Percentiles rank a stretch among this genome's conserved stretches.
phyloP scores from a whole-genome alignment of 2,797 vertebrate genomes.

The Cyclopterus lumpus region DNA sequence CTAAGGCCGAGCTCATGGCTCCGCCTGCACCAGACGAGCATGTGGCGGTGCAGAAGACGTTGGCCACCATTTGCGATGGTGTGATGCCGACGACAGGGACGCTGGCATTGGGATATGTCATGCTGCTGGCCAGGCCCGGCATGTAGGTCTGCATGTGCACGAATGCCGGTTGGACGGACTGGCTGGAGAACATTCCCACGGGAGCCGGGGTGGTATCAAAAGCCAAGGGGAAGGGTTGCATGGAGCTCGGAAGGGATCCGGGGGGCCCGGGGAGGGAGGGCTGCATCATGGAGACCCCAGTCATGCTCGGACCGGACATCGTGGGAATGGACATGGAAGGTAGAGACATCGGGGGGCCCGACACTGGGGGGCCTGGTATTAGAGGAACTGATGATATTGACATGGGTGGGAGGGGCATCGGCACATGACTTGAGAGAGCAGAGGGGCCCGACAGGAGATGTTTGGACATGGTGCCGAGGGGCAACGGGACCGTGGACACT shows the following conservation, averaged over 20 bases:
- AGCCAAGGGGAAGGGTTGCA: conserved; percentile 87
- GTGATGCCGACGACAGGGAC: conserved; percentile 94
- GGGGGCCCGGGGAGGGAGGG: conserved; percentile 63
- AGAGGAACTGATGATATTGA: conserved; percentile 74
- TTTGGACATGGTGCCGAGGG: conserved; percentile 63
- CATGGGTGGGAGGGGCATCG: conserved; percentile 72
- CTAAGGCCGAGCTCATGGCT: conserved; percentile 65
- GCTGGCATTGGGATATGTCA: conserved; percentile 86
- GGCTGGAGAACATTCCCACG: conserved; percentile 79
- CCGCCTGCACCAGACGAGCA: conserved; percentile 74
- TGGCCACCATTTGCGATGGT: conserved; percentile 95
- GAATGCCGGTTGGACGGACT: conserved; percentile 84
- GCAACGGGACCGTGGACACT: conserved; percentile 56
- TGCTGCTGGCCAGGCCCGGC: conserved; percentile 83
- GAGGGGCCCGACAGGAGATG: conserved; percentile 61
- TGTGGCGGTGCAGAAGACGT: conserved; percentile 90
- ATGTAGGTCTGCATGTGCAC: conserved; percentile 86
- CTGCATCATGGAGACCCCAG: conserved; percentile 74
- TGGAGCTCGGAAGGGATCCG: conserved; percentile 82
- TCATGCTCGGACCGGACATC: conserved; percentile 77
- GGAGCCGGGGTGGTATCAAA: conserved; percentile 83
- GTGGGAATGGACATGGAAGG: conserved; percentile 82
- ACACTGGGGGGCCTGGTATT: conserved; percentile 77
- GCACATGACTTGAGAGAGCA: conserved; percentile 53
- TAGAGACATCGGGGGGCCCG: conserved; percentile 78